Evolutionary conservation across 2,113 vertebrate species (phyloP).

Genomic region (Rhipidura dahli): DNA sequence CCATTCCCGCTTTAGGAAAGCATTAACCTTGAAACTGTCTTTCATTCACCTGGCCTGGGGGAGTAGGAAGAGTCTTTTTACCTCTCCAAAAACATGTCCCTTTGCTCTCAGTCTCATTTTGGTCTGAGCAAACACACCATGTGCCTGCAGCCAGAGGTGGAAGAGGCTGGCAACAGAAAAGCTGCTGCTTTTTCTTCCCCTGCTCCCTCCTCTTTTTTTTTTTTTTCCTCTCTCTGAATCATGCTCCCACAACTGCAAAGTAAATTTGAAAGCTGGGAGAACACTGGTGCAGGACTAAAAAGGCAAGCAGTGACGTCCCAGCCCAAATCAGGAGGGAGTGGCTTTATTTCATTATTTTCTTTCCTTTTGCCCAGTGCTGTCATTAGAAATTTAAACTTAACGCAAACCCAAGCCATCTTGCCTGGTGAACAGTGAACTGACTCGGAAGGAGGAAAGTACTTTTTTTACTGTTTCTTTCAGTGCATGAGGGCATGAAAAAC

Average conservation of each 20-base stretch:
- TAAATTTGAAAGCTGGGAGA: slow-evolving; percentile 63
- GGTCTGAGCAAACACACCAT: not conserved
- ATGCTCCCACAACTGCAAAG: slow-evolving; percentile 71
- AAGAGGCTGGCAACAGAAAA: slow-evolving; percentile 6
- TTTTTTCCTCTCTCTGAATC: slow-evolving; percentile 52
- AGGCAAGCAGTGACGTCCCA: slow-evolving; percentile 68
- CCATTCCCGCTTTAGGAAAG: not conserved
- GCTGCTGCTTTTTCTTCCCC: not conserved
- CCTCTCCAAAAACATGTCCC: not conserved
- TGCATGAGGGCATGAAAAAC: not conserved
- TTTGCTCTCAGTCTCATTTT: not conserved
- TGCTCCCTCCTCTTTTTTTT: not conserved
- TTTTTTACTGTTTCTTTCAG: not conserved
- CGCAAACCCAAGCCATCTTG: slow-evolving; percentile 2
- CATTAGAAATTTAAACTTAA: slow-evolving; percentile 67
- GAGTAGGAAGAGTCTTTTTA: not conserved
- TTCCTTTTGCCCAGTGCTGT: slow-evolving; percentile 55
- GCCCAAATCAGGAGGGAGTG: slow-evolving; percentile 58
- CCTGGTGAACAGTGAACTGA: not conserved
- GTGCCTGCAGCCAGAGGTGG: slow-evolving; percentile 4
- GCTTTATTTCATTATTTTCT: slow-evolving; percentile 45
- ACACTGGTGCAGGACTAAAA: slow-evolving; percentile 56
- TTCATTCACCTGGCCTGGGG: not conserved
- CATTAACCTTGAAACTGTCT: not conserved
- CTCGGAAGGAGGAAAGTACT: slow-evolving; percentile 11